These are phyloP conservation scores for Pomacea maculata DNA, from an alignment of 1,140 invertebrate genomes.

Conservation along the genomic window DNA sequence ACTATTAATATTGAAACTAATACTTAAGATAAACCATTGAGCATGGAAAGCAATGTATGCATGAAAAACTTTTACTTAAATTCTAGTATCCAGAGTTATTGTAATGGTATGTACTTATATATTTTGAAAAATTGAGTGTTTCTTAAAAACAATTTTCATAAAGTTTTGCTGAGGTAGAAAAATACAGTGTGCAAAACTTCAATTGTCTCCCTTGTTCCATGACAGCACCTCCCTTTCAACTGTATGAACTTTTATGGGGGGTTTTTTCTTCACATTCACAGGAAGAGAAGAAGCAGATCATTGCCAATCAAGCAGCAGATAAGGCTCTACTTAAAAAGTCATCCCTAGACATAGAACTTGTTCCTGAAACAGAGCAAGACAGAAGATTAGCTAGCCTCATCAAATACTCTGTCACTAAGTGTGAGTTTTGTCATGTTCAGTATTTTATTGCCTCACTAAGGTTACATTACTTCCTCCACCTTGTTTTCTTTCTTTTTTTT, in stretches of 20 bases:
- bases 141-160: neutral
- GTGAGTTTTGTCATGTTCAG: constrained; percentile 41
- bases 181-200: neutral
- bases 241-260: neutral
- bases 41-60: no score
- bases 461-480: neutral
- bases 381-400: constrained; percentile 80
- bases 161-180: neutral
- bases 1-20: no score
- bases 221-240: neutral
- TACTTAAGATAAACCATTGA: no score
- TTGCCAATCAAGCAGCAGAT: constrained; percentile 75
- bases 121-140: no score
- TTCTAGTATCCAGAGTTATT: no score
- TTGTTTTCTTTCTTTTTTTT: neutral
- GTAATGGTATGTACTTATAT: no score
- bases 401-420: constrained; percentile 63
- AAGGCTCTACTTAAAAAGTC: constrained; percentile 79
- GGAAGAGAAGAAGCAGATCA: constrained; percentile 75
- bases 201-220: neutral
- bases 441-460: neutral
- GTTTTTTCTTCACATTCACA: constrained; percentile 40
- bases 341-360: constrained; percentile 79
- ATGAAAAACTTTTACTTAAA: no score
- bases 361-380: constrained; percentile 84